phyloP scores from a whole-genome alignment of 2,113 vertebrate genomes.

The Corythoichthys intestinalis region DNA sequence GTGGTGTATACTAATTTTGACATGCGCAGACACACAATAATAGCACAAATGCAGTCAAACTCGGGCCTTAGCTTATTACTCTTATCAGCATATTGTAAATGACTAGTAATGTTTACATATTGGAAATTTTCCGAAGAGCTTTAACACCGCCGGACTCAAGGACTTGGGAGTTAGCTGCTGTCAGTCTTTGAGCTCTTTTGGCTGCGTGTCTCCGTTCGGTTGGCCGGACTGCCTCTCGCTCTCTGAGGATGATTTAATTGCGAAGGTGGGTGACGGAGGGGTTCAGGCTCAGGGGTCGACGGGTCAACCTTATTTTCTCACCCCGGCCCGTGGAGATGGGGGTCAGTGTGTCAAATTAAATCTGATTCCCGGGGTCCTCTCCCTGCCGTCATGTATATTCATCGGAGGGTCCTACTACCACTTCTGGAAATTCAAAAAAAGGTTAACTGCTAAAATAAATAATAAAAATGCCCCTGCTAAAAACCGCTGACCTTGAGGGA shows the following conservation, averaged over 20 bases:
- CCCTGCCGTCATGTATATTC: conserved; percentile 79
- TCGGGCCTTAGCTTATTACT: conserved; percentile 56
- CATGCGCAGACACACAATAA: conserved; percentile 44
- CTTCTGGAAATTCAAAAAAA: conserved; percentile 78
- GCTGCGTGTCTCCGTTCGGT: conserved; percentile 43
- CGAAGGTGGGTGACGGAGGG: conserved; percentile 70
- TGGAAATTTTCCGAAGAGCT: conserved; percentile 59
- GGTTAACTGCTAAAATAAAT: conserved; percentile 80
- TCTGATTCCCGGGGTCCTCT: conserved; percentile 72
- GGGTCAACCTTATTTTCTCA: conserved; percentile 80
- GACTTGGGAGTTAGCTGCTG: conserved; percentile 28
- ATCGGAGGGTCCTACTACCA: conserved; percentile 67
- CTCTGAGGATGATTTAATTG: conserved; percentile 77
- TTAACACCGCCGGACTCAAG: conserved; percentile 26
- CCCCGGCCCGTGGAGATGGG: conserved; percentile 70
- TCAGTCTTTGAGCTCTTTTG: conserved; percentile 36
- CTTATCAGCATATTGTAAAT: conserved; percentile 70
- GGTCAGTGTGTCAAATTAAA: conserved; percentile 81
- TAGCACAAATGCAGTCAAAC: conserved; percentile 58
- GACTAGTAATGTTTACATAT: conserved; percentile 68
- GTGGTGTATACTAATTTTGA: conserved; percentile 67
- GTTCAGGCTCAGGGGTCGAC: conserved; percentile 70
- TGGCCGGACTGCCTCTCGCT: conserved; percentile 38
- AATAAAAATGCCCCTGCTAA: conserved; percentile 76
- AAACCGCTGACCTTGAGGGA: conserved; percentile 74